A percentile compares a stretch with the other conserved stretches of the same genome.
Conservation (phyloP, 2,888 invertebrate species). For the Oxystoma pomonae region DNA sequence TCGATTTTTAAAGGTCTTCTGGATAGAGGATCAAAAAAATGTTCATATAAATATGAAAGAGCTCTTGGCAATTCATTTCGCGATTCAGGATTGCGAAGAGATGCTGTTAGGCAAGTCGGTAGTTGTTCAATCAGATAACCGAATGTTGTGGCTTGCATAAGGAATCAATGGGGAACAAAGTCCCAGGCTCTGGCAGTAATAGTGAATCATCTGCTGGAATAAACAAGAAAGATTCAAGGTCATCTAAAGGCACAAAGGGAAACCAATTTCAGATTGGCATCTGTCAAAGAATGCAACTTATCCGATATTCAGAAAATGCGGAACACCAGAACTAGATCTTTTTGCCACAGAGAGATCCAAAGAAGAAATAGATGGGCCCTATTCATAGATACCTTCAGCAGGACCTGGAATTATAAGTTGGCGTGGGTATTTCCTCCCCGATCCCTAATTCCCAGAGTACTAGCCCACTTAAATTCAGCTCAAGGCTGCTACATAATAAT, state of each 20-base stretch:
- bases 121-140: constrained; percentile 25
- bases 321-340: neutral
- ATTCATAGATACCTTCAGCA: neutral
- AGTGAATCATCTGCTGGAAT: constrained; percentile 7
- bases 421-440: neutral
- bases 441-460: neutral
- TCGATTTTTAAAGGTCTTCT: neutral
- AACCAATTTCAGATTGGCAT: neutral
- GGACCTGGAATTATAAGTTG: neutral
- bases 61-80: constrained; percentile 19
- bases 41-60: constrained; percentile 28
- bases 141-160: constrained; percentile 22
- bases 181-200: constrained; percentile 12
- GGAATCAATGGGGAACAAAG: constrained; percentile 24
- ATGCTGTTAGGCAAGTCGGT: constrained; percentile 10
- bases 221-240: no score
- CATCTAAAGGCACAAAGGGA: no score
- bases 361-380: constrained; percentile 7
- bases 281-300: neutral
- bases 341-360: neutral
- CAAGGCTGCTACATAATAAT: neutral
- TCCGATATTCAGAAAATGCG: neutral
- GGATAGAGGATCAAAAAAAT: constrained; percentile 6
- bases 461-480: neutral
- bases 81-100: constrained; percentile 1